Conservation (phyloP, 2,113 vertebrate species). For the Emydocephalus ijimae region DNA sequence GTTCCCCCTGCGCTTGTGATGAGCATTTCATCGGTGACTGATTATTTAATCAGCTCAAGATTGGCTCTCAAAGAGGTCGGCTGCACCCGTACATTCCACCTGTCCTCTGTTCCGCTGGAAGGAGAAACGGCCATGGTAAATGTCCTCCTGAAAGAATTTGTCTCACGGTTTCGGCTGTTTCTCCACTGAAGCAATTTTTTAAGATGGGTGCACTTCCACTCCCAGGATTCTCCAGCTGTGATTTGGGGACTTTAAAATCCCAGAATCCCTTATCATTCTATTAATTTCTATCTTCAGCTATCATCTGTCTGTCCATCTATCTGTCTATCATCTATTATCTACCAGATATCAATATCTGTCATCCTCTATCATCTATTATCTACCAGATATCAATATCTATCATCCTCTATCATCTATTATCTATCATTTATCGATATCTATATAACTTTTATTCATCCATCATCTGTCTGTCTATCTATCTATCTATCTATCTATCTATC, state of each 20-base stretch:
- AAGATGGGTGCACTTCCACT: not conserved
- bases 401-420: too few relatives aligned
- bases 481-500: too few relatives aligned
- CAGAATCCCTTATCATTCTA: too few relatives aligned
- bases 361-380: too few relatives aligned
- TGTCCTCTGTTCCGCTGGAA: not conserved
- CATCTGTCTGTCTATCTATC: too few relatives aligned
- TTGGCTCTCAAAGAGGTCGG: not conserved
- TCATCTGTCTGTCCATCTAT: too few relatives aligned
- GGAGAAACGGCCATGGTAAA: not conserved
- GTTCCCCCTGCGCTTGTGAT: not conserved
- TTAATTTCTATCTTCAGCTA: too few relatives aligned
- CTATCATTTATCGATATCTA: too few relatives aligned
- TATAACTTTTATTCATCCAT: too few relatives aligned
- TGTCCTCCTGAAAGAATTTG: not conserved
- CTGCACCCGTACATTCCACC: not conserved
- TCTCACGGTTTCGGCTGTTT: not conserved
- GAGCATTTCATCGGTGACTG: not conserved
- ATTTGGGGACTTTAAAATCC: not conserved
- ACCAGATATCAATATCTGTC: too few relatives aligned
- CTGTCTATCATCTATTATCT: too few relatives aligned
- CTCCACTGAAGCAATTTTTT: not conserved
- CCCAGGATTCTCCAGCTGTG: not conserved
- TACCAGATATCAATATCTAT: too few relatives aligned
- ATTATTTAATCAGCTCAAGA: slow-evolving; percentile 7